Evolutionary conservation across 2,797 vertebrate genomes (phyloP), one percentile per base, ranked within the genome.

Genomic region (Cephalopachus bancanus): DNA sequence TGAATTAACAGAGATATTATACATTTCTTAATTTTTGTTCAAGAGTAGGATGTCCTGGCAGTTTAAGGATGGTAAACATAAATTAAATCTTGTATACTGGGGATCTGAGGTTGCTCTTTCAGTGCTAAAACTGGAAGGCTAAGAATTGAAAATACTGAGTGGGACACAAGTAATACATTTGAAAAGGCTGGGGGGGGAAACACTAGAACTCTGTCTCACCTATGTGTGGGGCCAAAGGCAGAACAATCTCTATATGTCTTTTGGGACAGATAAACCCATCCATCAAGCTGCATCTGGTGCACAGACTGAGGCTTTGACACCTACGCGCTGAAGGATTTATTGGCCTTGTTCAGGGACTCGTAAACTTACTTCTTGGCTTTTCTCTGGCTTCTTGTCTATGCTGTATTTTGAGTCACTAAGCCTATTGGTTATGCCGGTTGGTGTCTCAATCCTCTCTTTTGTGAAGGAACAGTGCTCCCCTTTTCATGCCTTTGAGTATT

Each of bases 231-330:
- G 89, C 83, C 89, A 96, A 69, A 89, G 60, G 86, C 79, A 80
- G 83, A 94, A 67, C 28, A 74, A 93, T 96, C 83, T 96, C 93
- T 78, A 83, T 94, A 76, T 96, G 94, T 83, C 96, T 95, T 94
- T 62, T 87, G 97, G 96, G 97, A 57, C 76, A 91, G 94, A 96
- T 95, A 96, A 97, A 97, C 28, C 83, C 62, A 87, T 97, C 96
- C 83, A 79, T 94, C 86, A 97, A 83, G 59, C 75, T 90, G 80
- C 91, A 89, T 96, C 86, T 95, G 95, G 89, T 72, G 59, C 5
- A 19, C 71, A 91, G 94, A 92, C 94, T 19, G 89, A 83, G 95
- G 49, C 49, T n/a, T 80, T 94, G 94, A 96, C 71, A 95, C 26
- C 64, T 93, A 91, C 11, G 89, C 86, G 94, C 69, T 93, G 75